Evolutionary conservation across 2,113 vertebrate species (phyloP).

Genomic region (Anseranas semipalmata): DNA sequence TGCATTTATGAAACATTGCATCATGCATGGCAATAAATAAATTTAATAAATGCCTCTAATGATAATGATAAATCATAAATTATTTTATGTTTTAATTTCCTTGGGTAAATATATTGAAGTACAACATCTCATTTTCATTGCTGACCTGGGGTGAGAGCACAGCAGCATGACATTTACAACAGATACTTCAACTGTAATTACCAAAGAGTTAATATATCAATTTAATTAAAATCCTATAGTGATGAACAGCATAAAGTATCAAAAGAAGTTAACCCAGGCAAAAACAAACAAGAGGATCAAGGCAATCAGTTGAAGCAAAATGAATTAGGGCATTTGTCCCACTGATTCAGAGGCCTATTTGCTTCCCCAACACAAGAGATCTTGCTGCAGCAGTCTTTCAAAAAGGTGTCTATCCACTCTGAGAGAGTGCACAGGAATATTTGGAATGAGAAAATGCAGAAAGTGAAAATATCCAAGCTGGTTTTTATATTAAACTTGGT

Average conservation of each 20-base stretch:
- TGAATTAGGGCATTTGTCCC: constrained; percentile 47
- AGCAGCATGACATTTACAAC: constrained; percentile 62
- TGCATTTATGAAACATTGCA: background rate
- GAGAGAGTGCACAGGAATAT: background rate
- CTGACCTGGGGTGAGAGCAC: constrained; percentile 48
- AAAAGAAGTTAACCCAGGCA: constrained; percentile 67
- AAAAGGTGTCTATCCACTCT: background rate
- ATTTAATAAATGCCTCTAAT: constrained; percentile 47
- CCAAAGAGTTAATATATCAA: constrained; percentile 72
- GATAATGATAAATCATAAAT: constrained; percentile 49
- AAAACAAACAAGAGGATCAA: constrained; percentile 69
- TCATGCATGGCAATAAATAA: constrained; percentile 13
- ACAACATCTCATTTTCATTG: constrained; percentile 52
- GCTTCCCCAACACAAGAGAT: background rate
- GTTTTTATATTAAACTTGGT: background rate
- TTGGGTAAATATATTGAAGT: constrained; percentile 25
- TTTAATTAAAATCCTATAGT: constrained; percentile 76
- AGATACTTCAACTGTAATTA: constrained; percentile 72
- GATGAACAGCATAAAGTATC: constrained; percentile 69
- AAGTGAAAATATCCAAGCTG: background rate
- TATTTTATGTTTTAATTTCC: constrained; percentile 62
- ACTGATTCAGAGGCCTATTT: background rate
- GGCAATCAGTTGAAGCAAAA: constrained; percentile 38
- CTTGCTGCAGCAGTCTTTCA: background rate
- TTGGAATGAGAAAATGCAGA: background rate